These are phyloP conservation scores for Anabas testudineus DNA, from an alignment of 2,797 vertebrate species.

Conservation along the genomic window DNA sequence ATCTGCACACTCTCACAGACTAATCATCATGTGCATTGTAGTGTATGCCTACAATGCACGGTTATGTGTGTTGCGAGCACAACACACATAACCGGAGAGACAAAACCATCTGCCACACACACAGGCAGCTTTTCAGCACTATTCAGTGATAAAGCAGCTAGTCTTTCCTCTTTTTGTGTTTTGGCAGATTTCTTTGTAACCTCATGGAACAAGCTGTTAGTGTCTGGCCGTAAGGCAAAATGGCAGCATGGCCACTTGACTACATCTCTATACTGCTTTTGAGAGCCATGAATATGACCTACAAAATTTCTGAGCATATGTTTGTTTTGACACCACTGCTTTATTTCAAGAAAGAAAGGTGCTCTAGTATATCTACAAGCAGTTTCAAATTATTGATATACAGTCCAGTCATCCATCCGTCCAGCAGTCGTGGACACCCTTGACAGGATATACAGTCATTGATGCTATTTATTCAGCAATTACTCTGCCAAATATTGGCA, in stretches of 20 bases:
- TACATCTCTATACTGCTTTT: conserved; percentile 23
- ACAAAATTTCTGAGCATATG: background rate
- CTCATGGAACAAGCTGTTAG: conserved; percentile 48
- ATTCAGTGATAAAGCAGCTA: conserved; percentile 26
- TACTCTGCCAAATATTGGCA: background rate
- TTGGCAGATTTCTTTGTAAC: conserved; percentile 49
- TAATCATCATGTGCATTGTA: background rate
- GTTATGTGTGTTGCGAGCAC: too few relatives aligned
- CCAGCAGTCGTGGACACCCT: too few relatives aligned
- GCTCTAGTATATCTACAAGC: background rate
- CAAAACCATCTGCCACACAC: conserved; percentile 7
- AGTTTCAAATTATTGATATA: background rate
- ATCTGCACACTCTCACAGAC: conserved; percentile 6
- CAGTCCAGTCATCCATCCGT: too few relatives aligned
- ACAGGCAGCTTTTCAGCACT: background rate
- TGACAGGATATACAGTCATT: background rate
- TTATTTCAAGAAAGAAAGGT: background rate
- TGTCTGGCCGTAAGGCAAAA: conserved; percentile 25
- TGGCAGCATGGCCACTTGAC: conserved; percentile 9
- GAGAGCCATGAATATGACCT: background rate
- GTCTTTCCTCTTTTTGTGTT: conserved; percentile 20
- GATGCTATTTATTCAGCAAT: conserved; percentile 5
- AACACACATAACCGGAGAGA: background rate
- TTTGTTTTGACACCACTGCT: conserved; percentile 4
- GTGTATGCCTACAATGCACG: too few relatives aligned